These are phyloP conservation scores for Cyphomyrus discorhynchus DNA, from an alignment of 2,113 vertebrate genomes.

Conservation along the genomic window DNA sequence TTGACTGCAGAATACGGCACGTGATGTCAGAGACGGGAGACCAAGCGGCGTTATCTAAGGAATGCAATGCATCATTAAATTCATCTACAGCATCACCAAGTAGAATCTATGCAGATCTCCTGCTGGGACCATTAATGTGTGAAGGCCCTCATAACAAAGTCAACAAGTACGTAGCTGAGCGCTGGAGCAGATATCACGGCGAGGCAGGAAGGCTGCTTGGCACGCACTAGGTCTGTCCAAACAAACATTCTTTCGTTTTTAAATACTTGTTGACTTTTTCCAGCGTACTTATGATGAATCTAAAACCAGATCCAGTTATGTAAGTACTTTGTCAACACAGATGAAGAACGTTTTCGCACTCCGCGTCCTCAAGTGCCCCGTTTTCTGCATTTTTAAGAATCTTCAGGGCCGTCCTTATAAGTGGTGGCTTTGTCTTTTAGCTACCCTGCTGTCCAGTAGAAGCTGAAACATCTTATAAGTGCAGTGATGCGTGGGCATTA, in stretches of 20 bases:
- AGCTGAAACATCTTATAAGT: neutral
- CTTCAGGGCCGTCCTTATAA: neutral
- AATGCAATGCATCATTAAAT: neutral
- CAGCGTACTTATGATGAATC: neutral
- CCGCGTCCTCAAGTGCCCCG: neutral
- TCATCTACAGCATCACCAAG: neutral
- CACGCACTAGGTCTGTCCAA: neutral
- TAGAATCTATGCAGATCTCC: neutral
- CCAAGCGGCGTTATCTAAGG: neutral
- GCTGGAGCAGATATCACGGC: too few relatives aligned
- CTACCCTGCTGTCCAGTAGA: neutral
- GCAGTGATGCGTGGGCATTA: neutral
- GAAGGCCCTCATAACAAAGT: neutral
- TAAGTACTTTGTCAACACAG: slow-evolving; percentile 8
- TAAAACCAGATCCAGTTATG: neutral
- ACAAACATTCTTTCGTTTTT: slow-evolving; percentile 9
- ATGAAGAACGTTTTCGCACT: neutral
- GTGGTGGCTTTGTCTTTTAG: neutral
- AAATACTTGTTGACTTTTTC: slow-evolving; percentile 9
- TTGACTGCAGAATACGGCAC: neutral
- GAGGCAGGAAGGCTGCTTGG: neutral
- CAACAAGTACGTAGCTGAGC: neutral
- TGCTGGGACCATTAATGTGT: neutral
- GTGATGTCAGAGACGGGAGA: neutral
- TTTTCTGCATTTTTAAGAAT: neutral